phyloP scores from a whole-genome alignment of 2,113 vertebrate species.

The Podocnemis expansa region DNA sequence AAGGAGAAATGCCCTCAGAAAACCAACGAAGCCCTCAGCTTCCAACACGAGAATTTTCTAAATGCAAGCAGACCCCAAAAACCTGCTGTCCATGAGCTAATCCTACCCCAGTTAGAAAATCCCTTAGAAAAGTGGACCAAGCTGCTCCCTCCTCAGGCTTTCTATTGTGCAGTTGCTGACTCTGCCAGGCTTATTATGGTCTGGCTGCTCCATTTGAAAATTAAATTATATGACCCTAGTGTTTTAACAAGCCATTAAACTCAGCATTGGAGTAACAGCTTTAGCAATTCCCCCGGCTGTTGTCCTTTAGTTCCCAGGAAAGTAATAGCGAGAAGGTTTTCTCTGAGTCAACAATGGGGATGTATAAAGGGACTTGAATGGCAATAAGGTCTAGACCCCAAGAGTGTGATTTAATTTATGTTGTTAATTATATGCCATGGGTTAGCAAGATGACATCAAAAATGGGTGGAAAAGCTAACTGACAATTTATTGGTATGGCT shows the following conservation, averaged over 20 bases:
- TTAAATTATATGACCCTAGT: rapidly evolving
- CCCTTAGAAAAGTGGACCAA: background rate
- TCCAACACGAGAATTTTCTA: background rate
- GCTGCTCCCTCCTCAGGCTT: background rate
- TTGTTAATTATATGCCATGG: background rate
- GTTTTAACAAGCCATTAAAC: background rate
- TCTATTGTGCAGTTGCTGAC: background rate
- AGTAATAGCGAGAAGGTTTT: background rate
- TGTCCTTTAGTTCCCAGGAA: background rate
- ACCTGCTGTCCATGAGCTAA: no score
- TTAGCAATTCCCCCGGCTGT: background rate
- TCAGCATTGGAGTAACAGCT: background rate
- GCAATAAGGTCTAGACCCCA: background rate
- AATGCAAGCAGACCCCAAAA: background rate
- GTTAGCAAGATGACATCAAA: background rate
- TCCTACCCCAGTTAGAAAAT: background rate
- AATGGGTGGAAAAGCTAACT: background rate
- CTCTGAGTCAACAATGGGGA: background rate
- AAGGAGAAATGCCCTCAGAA: background rate
- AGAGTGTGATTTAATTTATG: background rate
- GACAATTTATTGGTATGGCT: background rate
- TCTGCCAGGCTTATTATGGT: background rate
- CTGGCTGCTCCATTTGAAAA: background rate
- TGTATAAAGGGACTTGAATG: background rate
- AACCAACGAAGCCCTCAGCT: background rate